Evolutionary conservation across 2,888 invertebrate genomes (phyloP).

Genomic region (Archaeoteleia sp.): DNA sequence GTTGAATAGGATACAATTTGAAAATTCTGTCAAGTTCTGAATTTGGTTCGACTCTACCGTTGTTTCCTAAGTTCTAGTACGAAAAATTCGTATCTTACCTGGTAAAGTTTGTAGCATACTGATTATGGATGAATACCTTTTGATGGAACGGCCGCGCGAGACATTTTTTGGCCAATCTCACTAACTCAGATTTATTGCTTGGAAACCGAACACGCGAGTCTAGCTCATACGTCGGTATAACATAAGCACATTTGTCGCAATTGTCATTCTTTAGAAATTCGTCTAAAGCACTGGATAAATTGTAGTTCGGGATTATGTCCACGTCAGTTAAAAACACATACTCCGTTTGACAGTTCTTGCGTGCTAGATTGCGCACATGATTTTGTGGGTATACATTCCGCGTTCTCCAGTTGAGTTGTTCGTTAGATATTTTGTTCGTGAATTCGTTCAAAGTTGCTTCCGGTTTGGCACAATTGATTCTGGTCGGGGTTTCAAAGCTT

Average conservation of each 20-base stretch:
- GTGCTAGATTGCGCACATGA: slow-evolving; percentile 89
- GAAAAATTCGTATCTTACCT: slow-evolving; percentile 71
- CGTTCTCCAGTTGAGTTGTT: slow-evolving; percentile 83
- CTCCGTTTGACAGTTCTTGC: slow-evolving; percentile 88
- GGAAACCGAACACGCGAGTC: slow-evolving; percentile 88
- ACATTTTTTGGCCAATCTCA: slow-evolving; percentile 85
- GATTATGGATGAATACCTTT: slow-evolving; percentile 94
- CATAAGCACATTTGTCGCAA: slow-evolving; percentile 86
- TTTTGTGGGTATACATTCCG: slow-evolving; percentile 91
- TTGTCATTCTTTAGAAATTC: slow-evolving; percentile 80
- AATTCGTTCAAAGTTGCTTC: slow-evolving; percentile 80
- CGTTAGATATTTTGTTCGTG: slow-evolving; percentile 78
- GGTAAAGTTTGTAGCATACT: slow-evolving; percentile 92
- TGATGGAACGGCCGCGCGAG: slow-evolving; percentile 92
- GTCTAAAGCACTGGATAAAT: slow-evolving; percentile 83
- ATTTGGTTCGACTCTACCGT: too few relatives aligned
- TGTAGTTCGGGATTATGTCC: slow-evolving; percentile 88
- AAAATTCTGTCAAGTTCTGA: too few relatives aligned
- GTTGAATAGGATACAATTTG: too few relatives aligned
- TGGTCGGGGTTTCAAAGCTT: slow-evolving; percentile 61
- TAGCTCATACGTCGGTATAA: slow-evolving; percentile 92
- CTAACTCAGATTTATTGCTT: slow-evolving; percentile 85
- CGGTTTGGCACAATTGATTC: slow-evolving; percentile 81
- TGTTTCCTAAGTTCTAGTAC: too few relatives aligned
- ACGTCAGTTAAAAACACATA: slow-evolving; percentile 91